Conservation (phyloP, 1,140 invertebrate species). For the Drosophila rufa region DNA sequence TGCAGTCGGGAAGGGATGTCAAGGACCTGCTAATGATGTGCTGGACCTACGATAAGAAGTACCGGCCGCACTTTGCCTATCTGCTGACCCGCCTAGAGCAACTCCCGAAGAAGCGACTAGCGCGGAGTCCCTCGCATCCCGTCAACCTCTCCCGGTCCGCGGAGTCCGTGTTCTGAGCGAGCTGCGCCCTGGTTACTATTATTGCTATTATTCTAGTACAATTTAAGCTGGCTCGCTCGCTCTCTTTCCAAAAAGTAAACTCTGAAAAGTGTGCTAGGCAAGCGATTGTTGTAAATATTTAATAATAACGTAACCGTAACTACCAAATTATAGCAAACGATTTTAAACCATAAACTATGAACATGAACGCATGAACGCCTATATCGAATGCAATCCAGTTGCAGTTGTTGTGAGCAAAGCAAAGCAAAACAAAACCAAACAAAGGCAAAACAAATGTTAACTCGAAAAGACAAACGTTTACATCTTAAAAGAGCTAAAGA, state of each 20-base stretch:
- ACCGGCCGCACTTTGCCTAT: constrained; percentile 95
- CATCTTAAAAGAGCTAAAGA: constrained; percentile 35
- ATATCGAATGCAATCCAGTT: constrained; percentile 49
- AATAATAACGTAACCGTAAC: constrained; percentile 40
- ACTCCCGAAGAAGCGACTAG: constrained; percentile 96
- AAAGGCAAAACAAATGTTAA: constrained; percentile 60
- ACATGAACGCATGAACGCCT: constrained; percentile 27
- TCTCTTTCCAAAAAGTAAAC: constrained; percentile 19
- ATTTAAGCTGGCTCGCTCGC: constrained; percentile 19
- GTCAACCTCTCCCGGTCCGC: constrained; percentile 96
- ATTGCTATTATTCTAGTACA: constrained; percentile 31
- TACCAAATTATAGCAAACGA: constrained; percentile 38
- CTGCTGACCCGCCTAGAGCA: constrained; percentile 94
- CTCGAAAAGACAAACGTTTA: constrained; percentile 64
- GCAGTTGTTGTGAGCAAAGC: constrained; percentile 44
- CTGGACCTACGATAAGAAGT: constrained; percentile 94
- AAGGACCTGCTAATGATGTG: constrained; percentile 99
- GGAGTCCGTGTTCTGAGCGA: constrained; percentile 93
- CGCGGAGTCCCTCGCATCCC: constrained; percentile 98
- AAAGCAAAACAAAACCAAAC: constrained; percentile 16
- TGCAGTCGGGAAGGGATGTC: constrained; percentile 97
- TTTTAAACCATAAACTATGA: constrained; percentile 45
- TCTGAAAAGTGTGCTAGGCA: constrained; percentile 38
- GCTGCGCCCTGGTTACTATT: constrained; percentile 4
- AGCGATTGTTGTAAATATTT: constrained; percentile 64